Percentiles rank a stretch among this genome's conserved stretches.
phyloP scores from a whole-genome alignment of 53 echinoderm and acorn worm species.

The Patiria pectinifera region DNA sequence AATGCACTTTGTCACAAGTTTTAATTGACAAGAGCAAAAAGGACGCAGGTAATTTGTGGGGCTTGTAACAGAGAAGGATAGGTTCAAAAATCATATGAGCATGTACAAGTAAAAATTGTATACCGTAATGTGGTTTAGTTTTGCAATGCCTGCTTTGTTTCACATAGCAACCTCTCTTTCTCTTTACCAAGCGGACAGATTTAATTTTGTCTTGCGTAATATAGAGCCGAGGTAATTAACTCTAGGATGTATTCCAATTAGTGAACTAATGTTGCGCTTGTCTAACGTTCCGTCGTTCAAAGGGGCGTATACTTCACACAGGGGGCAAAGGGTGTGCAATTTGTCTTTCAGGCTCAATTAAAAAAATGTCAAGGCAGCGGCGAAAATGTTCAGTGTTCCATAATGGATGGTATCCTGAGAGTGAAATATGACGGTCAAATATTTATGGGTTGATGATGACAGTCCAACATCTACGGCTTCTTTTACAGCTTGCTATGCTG shows the following conservation, averaged over 20 bases:
- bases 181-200: not conserved
- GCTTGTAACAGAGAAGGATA: too few relatives aligned
- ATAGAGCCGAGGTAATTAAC: not conserved
- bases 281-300: not conserved
- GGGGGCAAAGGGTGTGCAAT: not conserved
- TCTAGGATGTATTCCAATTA: slow-evolving; percentile 48
- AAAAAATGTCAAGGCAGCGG: not conserved
- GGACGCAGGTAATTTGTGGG: too few relatives aligned
- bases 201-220: slow-evolving; percentile 42
- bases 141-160: too few relatives aligned
- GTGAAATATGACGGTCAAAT: slow-evolving; percentile 31
- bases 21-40: too few relatives aligned
- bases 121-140: too few relatives aligned
- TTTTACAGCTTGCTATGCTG: not conserved
- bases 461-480: not conserved
- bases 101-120: too few relatives aligned
- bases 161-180: too few relatives aligned
- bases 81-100: too few relatives aligned
- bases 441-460: slow-evolving; percentile 1
- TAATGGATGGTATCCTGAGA: slow-evolving; percentile 54
- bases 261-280: not conserved
- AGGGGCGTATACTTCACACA: not conserved
- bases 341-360: slow-evolving; percentile 3
- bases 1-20: too few relatives aligned
- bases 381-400: not conserved